Evolutionary conservation across 2,888 invertebrate species (phyloP).

Genomic region (Hydraecia micacea): DNA sequence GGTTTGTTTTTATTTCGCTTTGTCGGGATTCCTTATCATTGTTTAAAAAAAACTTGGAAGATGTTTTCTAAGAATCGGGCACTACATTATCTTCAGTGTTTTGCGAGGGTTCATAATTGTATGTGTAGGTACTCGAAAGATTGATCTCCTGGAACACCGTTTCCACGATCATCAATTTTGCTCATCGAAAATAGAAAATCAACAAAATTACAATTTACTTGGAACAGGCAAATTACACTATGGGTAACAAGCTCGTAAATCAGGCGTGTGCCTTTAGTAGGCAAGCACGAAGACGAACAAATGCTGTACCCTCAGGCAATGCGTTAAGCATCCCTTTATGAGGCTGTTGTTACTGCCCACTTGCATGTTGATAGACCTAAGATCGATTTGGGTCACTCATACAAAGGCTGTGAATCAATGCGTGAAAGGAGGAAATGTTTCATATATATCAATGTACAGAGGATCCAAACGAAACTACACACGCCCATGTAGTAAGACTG

Average conservation of each 20-base stretch:
- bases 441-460: background rate
- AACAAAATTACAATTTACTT: conserved; percentile 72
- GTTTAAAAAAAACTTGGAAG: conserved; percentile 48
- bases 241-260: conserved; percentile 72
- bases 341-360: conserved; percentile 59
- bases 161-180: conserved; percentile 62
- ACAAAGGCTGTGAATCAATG: conserved; percentile 11
- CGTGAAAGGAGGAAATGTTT: conserved; percentile 30
- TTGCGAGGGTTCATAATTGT: conserved; percentile 45
- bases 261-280: conserved; percentile 67
- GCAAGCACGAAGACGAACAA: conserved; percentile 70
- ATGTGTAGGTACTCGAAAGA: conserved; percentile 50
- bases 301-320: conserved; percentile 65
- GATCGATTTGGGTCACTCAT: conserved; percentile 29
- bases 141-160: conserved; percentile 52
- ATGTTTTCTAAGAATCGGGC: conserved; percentile 45
- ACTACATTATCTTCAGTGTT: conserved; percentile 48
- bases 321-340: conserved; percentile 67
- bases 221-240: conserved; percentile 73
- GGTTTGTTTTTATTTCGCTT: conserved; percentile 54
- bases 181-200: conserved; percentile 69
- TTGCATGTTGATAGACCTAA: conserved; percentile 55
- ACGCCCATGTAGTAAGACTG: background rate
- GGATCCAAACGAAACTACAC: conserved; percentile 2
- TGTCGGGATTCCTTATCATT: conserved; percentile 50